Evolutionary conservation across 2,888 invertebrate genomes (phyloP), one percentile per base, ranked within the genome.

Genomic region (Horisme vitalbata): DNA sequence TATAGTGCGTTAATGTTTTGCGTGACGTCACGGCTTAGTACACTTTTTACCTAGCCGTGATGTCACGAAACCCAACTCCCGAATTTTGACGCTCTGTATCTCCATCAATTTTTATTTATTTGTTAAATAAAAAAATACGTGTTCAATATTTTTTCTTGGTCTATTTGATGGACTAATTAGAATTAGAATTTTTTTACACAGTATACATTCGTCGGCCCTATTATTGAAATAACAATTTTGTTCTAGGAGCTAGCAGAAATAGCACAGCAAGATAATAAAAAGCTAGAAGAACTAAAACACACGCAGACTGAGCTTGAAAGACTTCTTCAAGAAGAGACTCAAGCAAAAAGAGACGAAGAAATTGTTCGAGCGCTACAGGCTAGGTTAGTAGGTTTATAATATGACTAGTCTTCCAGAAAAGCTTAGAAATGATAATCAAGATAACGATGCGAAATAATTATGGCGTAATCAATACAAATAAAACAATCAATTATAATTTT

Each of bases 301-400:
- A 91, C 94, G 3, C 93, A 94, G 68, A 79, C 88, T 6, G 93
- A 94, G 63, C 75, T 96, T 34, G 95, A 96, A 74, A 90, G 90
- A 51, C 77, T 95, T 2, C 75, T 96, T 8, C 94, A 94, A 56
- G 95, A 96, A 75, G 96, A 96, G 74, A 94, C 94, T 0, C 95
- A 95, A 75, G 96, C 96, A 0, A 95, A 96, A 67, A 85, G 93
- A 57, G 96, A 96, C 59, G 96, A 96, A 76, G 96, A 96, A 90
- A 95, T 96, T 50, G 94, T 94, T 0, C 83, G 94, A 62, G 92
- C 91, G 12, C 73, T 94, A 45, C 94, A 94, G 76, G 94, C 94
- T 1, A 88, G 94, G 90, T 90, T 59, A 55, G 46, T 5, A n/a
- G n/a, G n/a, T 10, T 26, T 8, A 23, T 23, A 1, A 8, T n/a